phyloP scores from a whole-genome alignment of 2,113 vertebrate genomes.

The Uria aalge region DNA sequence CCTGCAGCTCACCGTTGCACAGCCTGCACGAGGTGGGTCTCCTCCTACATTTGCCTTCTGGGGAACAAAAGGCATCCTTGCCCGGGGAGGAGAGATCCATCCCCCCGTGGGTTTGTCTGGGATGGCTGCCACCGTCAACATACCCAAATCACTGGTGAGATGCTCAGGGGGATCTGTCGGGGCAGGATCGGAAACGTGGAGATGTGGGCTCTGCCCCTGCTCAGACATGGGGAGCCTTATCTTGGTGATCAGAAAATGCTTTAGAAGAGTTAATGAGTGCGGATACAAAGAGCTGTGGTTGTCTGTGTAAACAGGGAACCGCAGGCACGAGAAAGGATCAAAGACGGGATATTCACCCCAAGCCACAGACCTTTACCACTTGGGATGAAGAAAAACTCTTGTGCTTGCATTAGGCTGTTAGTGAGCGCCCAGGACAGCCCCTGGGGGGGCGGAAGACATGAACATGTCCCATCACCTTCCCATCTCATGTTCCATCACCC shows the following conservation, averaged over 20 bases:
- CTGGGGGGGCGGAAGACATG: fast-evolving
- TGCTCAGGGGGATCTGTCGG: neutral
- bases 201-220: neutral
- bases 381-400: neutral
- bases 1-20: neutral
- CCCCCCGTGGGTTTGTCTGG: neutral
- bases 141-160: neutral
- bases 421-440: neutral
- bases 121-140: constrained; percentile 42
- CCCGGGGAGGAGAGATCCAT: neutral
- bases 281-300: constrained; percentile 20
- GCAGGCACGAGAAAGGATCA: neutral
- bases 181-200: neutral
- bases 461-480: fast-evolving
- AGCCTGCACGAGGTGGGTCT: neutral
- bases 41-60: neutral
- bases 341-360: neutral
- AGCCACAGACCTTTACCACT: neutral
- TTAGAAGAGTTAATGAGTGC: neutral
- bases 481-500: neutral
- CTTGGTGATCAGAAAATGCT: neutral
- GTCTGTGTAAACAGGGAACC: constrained; percentile 41
- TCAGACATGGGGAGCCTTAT: neutral
- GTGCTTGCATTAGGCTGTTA: neutral
- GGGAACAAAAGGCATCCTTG: neutral